These are phyloP conservation scores for Caenorhabditis remanei DNA, from an alignment of 1,140 invertebrate genomes.

Conservation along the genomic window DNA sequence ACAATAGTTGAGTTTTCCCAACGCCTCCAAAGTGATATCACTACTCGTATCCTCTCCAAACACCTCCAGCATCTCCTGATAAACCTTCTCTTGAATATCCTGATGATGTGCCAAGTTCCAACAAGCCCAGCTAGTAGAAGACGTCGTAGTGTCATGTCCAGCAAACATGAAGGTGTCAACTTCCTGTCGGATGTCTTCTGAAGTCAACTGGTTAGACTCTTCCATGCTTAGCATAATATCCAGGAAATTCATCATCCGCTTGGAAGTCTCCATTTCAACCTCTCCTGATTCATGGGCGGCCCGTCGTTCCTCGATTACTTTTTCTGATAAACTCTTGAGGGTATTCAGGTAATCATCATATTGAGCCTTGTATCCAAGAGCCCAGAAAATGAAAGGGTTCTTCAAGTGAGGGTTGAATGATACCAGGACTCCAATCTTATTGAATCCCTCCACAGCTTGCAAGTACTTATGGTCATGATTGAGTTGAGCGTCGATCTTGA, in stretches of 20 bases:
- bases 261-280: constrained; percentile 78
- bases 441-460: constrained; percentile 83
- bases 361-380: constrained; percentile 27
- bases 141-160: constrained; percentile 89
- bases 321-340: neutral
- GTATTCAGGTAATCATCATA: constrained; percentile 42
- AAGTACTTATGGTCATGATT: constrained; percentile 85
- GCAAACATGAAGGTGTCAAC: constrained; percentile 86
- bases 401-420: constrained; percentile 37
- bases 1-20: constrained; percentile 87
- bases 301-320: constrained; percentile 52
- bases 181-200: constrained; percentile 82
- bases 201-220: constrained; percentile 82
- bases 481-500: constrained; percentile 83
- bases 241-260: constrained; percentile 88
- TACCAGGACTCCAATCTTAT: constrained; percentile 84
- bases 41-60: constrained; percentile 82
- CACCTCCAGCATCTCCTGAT: constrained; percentile 84
- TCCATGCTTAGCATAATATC: constrained; percentile 90
- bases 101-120: constrained; percentile 79
- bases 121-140: constrained; percentile 83
- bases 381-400: constrained; percentile 33
- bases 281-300: neutral
- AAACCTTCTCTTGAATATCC: constrained; percentile 83
- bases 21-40: constrained; percentile 85